These are phyloP conservation scores for Cheilosia grossa DNA, from an alignment of 2,888 invertebrate genomes.

Conservation along the genomic window DNA sequence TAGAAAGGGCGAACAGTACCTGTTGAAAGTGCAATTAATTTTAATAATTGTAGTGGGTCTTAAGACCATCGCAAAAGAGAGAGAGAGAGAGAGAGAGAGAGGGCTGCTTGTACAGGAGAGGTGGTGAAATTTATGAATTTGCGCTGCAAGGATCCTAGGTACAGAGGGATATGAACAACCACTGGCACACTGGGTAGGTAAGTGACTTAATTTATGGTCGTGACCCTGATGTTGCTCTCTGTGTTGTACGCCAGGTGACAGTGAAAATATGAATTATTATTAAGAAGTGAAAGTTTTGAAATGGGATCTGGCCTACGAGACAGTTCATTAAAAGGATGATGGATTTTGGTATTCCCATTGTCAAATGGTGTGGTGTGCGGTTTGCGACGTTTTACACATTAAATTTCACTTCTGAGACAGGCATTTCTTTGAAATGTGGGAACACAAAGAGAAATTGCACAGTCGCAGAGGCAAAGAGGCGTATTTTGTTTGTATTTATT, in stretches of 20 bases:
- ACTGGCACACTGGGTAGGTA: background rate
- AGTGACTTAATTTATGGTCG: constrained; percentile 58
- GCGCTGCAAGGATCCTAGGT: constrained; percentile 1
- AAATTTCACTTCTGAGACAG: too few species aligned
- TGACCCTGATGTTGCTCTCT: constrained; percentile 43
- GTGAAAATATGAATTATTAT: constrained; percentile 17
- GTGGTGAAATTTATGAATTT: constrained; percentile 48
- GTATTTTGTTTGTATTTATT: too few species aligned
- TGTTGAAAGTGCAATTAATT: constrained; percentile 71
- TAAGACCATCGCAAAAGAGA: constrained; percentile 8
- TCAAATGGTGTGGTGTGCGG: background rate
- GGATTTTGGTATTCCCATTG: background rate
- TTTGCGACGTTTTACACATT: background rate
- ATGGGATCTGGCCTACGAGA: constrained; percentile 6
- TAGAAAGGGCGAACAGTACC: constrained; percentile 27
- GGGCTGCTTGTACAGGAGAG: background rate
- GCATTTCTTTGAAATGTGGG: too few species aligned
- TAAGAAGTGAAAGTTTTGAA: constrained; percentile 13
- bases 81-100: background rate
- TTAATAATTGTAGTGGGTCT: constrained; percentile 65
- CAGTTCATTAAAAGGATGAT: constrained; percentile 22
- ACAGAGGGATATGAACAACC: background rate
- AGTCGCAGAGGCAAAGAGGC: too few species aligned
- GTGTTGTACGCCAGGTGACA: constrained; percentile 11
- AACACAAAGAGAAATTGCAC: too few species aligned